These are phyloP conservation scores for Leistus spinibarbis DNA, from an alignment of 2,888 invertebrate species.

Conservation along the genomic window DNA sequence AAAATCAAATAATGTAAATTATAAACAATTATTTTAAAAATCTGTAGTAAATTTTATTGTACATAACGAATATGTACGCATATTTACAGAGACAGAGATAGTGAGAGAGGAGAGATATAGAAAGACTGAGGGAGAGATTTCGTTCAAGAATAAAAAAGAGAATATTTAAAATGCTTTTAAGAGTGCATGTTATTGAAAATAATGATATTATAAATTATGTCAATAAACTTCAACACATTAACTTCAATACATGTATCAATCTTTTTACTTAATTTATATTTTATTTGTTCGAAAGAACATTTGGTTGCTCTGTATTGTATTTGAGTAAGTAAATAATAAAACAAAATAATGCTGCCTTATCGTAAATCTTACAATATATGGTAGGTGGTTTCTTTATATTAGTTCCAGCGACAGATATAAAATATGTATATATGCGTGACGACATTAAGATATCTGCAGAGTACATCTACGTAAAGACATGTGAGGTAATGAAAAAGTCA, in stretches of 20 bases:
- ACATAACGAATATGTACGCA: neutral
- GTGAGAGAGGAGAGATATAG: too few species aligned
- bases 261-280: neutral
- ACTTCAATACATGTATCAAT: neutral
- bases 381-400: slow-evolving; percentile 18
- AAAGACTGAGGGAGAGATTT: too few species aligned
- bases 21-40: neutral
- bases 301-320: neutral
- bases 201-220: neutral
- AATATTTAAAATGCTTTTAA: too few species aligned
- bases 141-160: too few species aligned
- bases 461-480: slow-evolving; percentile 27
- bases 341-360: slow-evolving; percentile 3
- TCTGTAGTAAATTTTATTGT: neutral
- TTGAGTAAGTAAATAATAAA: slow-evolving; percentile 14
- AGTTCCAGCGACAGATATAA: slow-evolving; percentile 28
- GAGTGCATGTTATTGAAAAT: neutral
- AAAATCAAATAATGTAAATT: neutral
- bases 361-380: slow-evolving; percentile 23
- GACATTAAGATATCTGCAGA: slow-evolving; percentile 28
- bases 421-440: slow-evolving; percentile 32
- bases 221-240: neutral
- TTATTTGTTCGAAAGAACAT: neutral
- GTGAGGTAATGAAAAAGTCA: slow-evolving; percentile 19
- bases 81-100: too few species aligned